Evolutionary conservation across 2,888 invertebrate genomes (phyloP), one percentile per base, ranked within the genome.

Genomic region (Miltochrista miniata): DNA sequence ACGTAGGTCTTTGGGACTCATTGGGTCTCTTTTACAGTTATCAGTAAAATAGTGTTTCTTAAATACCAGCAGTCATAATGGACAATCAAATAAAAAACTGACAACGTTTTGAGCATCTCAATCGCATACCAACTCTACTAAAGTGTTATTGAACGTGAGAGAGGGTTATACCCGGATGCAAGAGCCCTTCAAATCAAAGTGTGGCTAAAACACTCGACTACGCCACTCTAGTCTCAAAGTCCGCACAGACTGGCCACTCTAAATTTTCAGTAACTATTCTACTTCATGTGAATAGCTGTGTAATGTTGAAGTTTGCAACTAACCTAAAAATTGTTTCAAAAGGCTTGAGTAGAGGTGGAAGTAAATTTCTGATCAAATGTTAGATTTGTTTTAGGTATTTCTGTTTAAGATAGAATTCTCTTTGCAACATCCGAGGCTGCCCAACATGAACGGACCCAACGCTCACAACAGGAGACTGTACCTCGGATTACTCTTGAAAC

Each of bases 71-170:
- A 56, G 59, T 64, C 58, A 48, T 58, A 33, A 48, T 52, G 38
- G 34, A 10, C 18, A 30, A 24, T 54, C 53, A 50, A 61, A 68
- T 53, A 51, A 59, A 4, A 63, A 57, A 52, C 56, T 54, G 63
- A 61, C 62, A 54, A 54, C 45, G 48, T 45, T 70, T 61, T 65
- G 65, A 68, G 68, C 48, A 57, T 45, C 48, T 58, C 65, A 70
- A 76, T 75, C 68, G 70, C 54, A 65, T 74, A 76, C 72, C 74
- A 72, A 61, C 54, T 24, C 18, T 24, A 62, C 48, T 65, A 54
- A 51, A 73, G 76, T 54, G 61, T 44, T 53, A 54, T 64, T 58
- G 59, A 57, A 41, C 46, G 45, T 46, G 49, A 38, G 55, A 42
- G 50, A 44, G 48, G 50, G 56, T 51, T 45, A 56, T 58, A 35